Evolutionary conservation across 2,888 invertebrate genomes (phyloP), one percentile per base, ranked within the genome.

Genomic region (Axea sp.): DNA sequence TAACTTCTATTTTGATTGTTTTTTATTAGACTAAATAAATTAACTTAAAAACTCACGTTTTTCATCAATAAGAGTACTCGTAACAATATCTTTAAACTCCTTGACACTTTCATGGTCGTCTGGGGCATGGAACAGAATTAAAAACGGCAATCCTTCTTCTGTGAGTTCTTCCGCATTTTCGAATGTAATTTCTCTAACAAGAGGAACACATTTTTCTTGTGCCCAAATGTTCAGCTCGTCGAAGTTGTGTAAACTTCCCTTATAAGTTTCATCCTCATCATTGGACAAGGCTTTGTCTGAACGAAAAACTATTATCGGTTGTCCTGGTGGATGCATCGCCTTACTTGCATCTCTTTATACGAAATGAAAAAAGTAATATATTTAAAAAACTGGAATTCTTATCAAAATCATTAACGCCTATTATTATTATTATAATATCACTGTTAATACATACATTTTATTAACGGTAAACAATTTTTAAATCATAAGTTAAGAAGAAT

Each of bases 131-230:
- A 99, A 99, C 31, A 99, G 89, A 78, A 99, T 99, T 26, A 99
- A 90, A 90, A 99, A 99, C 2, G 99, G 99, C 81, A 99, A 88
- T 22, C 99, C 99, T 89, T 99, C 99, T 88, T 99, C 99, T 0
- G 99, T 99, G 14, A 99, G 89, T 88, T 99, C 99, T 89, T 99
- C 99, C 0, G 99, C 99, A 90, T 99, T 99, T 88, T 99, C 98
- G 88, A 99, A 99, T 0, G 99, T 99, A 69, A 99, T 99, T 88
- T 99, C 99, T 55, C 99, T 91, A 0, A 99, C 99, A 7, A 99
- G 89, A 0, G 99, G 98, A 28, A 99, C 95, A 87, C 99, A 99
- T 84, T 96, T 96, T 78, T 96, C 95, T 72, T 94, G 92, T 0
- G 94, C 91, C 99, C 99, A 99, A 68, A 92, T 90, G 81, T 94